These are phyloP conservation scores for Leptinotarsa defecta DNA, from an alignment of 1,140 invertebrate genomes.

Conservation along the genomic window DNA sequence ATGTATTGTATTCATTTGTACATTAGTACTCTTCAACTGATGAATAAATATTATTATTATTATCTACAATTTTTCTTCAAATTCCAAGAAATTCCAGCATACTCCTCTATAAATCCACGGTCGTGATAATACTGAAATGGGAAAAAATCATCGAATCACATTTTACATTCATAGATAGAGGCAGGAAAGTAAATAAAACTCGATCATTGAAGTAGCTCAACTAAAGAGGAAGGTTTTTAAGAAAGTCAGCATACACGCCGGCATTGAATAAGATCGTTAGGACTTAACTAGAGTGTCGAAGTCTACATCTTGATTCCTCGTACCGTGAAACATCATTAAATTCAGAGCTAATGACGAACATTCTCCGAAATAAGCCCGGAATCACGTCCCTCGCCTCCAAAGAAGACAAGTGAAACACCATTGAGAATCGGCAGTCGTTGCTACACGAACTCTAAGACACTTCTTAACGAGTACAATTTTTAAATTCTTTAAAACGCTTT, in stretches of 20 bases:
- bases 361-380: constrained; percentile 19
- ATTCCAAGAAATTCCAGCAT: too few species aligned
- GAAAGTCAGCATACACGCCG: constrained; percentile 2
- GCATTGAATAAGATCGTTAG: constrained; percentile 38
- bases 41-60: too few species aligned
- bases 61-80: too few species aligned
- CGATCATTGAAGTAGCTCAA: background rate
- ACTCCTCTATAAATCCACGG: too few species aligned
- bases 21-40: too few species aligned
- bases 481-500: constrained; percentile 42
- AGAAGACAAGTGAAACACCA: background rate
- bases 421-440: background rate
- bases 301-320: constrained; percentile 36
- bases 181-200: background rate
- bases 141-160: too few species aligned
- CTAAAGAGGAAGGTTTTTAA: background rate
- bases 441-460: constrained; percentile 20
- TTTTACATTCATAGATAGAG: background rate
- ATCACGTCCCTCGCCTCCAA: constrained; percentile 22
- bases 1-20: too few species aligned
- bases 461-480: constrained; percentile 37
- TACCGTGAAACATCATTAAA: constrained; percentile 41
- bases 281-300: constrained; percentile 38
- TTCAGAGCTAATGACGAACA: constrained; percentile 37
- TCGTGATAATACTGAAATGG: too few species aligned